Evolutionary conservation across 2,888 invertebrate genomes (phyloP).

Genomic region (Phrixothrix hirtus): DNA sequence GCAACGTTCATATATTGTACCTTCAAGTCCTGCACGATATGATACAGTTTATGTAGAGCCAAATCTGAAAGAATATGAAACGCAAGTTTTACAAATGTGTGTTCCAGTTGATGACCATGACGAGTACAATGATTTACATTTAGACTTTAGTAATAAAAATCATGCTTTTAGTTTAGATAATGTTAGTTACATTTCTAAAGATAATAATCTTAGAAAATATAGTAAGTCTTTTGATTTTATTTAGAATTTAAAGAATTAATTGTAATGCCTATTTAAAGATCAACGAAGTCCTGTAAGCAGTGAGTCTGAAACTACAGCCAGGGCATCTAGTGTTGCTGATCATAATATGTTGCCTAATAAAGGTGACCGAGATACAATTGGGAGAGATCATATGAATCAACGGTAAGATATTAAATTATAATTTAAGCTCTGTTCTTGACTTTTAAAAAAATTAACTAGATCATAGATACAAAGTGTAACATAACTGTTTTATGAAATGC

Average conservation of each 20-base stretch:
- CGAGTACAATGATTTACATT: conserved; percentile 75
- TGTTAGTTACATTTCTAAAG: conserved; percentile 85
- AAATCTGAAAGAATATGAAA: conserved; percentile 91
- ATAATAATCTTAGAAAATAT: conserved; percentile 63
- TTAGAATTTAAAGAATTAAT: too few species aligned
- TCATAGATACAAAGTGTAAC: neutral
- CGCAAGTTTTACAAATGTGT: conserved; percentile 91
- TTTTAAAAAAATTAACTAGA: neutral
- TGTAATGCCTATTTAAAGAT: too few species aligned
- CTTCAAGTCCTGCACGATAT: conserved; percentile 65
- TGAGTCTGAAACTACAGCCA: conserved; percentile 80
- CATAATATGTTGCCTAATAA: conserved; percentile 44
- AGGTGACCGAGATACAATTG: conserved; percentile 61
- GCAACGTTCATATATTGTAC: conserved; percentile 59
- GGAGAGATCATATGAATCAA: conserved; percentile 67
- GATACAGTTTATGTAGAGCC: conserved; percentile 74
- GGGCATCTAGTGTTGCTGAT: conserved; percentile 69
- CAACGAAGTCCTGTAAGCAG: conserved; percentile 81
- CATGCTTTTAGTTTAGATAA: conserved; percentile 87
- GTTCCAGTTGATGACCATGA: conserved; percentile 83
- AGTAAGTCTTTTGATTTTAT: too few species aligned
- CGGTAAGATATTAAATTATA: too few species aligned
- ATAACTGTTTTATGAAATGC: too few species aligned
- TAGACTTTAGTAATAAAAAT: conserved; percentile 85
- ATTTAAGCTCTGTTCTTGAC: too few species aligned